Conservation (phyloP, 1,140 invertebrate genomes). For the Aphis gossypii region DNA sequence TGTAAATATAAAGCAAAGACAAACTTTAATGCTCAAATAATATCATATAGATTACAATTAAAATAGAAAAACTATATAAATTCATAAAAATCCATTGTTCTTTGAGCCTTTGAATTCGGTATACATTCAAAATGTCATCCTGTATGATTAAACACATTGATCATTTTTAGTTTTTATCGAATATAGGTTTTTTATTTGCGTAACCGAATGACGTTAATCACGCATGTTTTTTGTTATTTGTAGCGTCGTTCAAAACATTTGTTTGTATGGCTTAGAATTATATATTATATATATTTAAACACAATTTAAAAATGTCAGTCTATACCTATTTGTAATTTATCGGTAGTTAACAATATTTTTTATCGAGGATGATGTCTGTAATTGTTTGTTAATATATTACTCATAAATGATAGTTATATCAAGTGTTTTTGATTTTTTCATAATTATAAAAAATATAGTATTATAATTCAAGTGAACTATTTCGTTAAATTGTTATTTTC, state of each 20-base stretch:
- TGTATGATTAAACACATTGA: too few species aligned
- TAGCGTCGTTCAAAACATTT: neutral
- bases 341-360: neutral
- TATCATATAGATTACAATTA: too few species aligned
- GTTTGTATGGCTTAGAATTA: neutral
- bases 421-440: neutral
- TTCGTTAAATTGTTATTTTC: neutral
- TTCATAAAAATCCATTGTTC: too few species aligned
- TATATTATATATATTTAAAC: neutral
- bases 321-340: constrained; percentile 1
- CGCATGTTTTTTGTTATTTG: neutral
- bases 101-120: too few species aligned
- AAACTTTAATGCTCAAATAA: too few species aligned
- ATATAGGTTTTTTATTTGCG: neutral
- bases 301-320: neutral
- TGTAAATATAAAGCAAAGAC: too few species aligned
- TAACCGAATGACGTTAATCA: constrained; percentile 10
- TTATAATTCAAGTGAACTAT: neutral
- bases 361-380: neutral
- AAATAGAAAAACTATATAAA: too few species aligned
- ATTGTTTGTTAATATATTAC: neutral
- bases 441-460: neutral
- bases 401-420: neutral
- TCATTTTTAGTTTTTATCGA: too few species aligned
- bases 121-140: too few species aligned